phyloP scores from a whole-genome alignment of 2,888 invertebrate species.

The Galeopsomyia nigrocyanea region DNA sequence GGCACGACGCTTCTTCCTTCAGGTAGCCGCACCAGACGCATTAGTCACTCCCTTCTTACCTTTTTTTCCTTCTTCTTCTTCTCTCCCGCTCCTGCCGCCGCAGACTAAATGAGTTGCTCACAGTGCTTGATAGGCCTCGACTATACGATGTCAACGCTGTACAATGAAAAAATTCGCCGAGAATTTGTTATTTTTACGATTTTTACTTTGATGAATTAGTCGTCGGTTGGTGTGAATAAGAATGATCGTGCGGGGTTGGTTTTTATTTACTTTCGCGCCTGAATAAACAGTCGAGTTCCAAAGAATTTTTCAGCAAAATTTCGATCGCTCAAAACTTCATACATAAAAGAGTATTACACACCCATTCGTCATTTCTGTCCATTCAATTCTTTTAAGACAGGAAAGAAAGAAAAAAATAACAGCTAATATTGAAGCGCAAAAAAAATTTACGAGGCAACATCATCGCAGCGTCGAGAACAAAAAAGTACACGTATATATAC shows the following conservation, averaged over 20 bases:
- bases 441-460: slow-evolving; percentile 31
- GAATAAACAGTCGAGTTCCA: too few relatives aligned
- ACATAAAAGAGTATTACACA: too few relatives aligned
- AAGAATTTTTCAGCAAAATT: too few relatives aligned
- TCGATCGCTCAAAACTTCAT: too few relatives aligned
- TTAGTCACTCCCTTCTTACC: slow-evolving; percentile 66
- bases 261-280: too few relatives aligned
- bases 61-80: slow-evolving; percentile 36
- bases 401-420: too few relatives aligned
- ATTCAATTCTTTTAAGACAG: too few relatives aligned
- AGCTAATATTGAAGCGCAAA: slow-evolving; percentile 25
- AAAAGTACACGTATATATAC: slow-evolving; percentile 49
- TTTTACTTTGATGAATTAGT: not conserved
- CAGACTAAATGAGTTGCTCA: slow-evolving; percentile 66
- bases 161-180: slow-evolving; percentile 46
- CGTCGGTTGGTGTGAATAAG: too few relatives aligned
- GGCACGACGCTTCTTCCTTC: slow-evolving; percentile 62
- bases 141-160: slow-evolving; percentile 61
- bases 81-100: slow-evolving; percentile 32
- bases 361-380: too few relatives aligned
- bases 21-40: slow-evolving; percentile 66
- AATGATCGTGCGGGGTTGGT: too few relatives aligned
- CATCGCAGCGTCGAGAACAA: slow-evolving; percentile 24
- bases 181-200: slow-evolving; percentile 4
- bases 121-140: slow-evolving; percentile 62